Base-by-base conservation (phyloP, 2,113 vertebrate species). In the Spea multiplicata region DNA sequence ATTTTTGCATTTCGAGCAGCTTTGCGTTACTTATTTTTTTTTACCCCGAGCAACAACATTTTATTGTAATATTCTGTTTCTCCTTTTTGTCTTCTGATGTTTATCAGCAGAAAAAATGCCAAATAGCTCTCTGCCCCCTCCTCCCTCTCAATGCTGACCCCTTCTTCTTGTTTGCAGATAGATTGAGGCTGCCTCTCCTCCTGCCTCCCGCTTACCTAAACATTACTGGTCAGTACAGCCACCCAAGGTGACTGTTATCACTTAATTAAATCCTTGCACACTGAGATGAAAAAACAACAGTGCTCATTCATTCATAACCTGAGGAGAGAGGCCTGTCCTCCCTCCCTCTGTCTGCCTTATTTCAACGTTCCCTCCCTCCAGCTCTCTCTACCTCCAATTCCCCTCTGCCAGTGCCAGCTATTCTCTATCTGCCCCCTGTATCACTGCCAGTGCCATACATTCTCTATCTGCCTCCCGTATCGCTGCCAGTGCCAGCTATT, bases 211-310 rank as follows among this genome's bases (percentile, higher is more conserved):
- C 93, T 92, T 91, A 94, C 92, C 91, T 92, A 91, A 91, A 94
- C 93, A 94, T 94, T 94, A 94, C 93, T 95, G 93, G 93, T 91
- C 92, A 90, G 90, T 92, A 92, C 92, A 92, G 91, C 91, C 93
- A 95, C 93, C 94, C 93, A 95, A 94, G 93, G 94, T 95, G 94
- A 94, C 93, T 93, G 94, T 95, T 95, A 95, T 95, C 94, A 94
- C 94, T 95, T 95, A 95, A 94, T 95, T 94, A 95, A 95, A 94
- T 95, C 93, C 94, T 92, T 87, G 91, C 91, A 92, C 91, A 89
- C 92, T 92, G 93, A 90, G 91, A 93, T 92, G 92, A 92, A 92
- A 93, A 94, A 94, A 94, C 94, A 93, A 94, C 93, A 92, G 77
- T 80, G 77, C 77, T 92, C 93, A 92, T 92, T 93, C 92, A 89